A percentile compares a stretch with the other conserved stretches of the same genome.
phyloP scores from a whole-genome alignment of 2,888 invertebrate species.

The Orchesella flavescens region DNA sequence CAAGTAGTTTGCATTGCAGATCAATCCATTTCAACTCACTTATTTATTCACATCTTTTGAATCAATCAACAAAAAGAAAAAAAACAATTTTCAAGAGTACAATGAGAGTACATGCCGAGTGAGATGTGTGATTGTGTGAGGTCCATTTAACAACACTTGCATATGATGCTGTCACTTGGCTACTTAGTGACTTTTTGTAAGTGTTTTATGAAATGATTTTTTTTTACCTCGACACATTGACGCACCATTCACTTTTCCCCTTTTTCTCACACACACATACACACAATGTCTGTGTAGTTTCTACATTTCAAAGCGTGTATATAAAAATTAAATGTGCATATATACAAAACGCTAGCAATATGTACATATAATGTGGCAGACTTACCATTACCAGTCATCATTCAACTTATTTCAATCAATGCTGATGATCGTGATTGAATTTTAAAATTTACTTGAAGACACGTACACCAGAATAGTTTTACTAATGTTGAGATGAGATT shows the following conservation, averaged over 20 bases:
- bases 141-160: slow-evolving; percentile 58
- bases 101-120: slow-evolving; percentile 42
- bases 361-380: background rate
- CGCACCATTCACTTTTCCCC: slow-evolving; percentile 41
- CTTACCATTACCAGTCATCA: slow-evolving; percentile 8
- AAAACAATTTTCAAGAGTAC: slow-evolving; percentile 22
- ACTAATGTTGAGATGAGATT: background rate
- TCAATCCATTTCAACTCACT: slow-evolving; percentile 33
- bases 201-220: slow-evolving; percentile 51
- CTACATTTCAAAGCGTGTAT: no score
- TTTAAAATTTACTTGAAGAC: background rate
- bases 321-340: background rate
- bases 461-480: background rate
- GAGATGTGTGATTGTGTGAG: slow-evolving; percentile 59
- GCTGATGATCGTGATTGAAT: background rate
- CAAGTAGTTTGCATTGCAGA: background rate
- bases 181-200: slow-evolving; percentile 48
- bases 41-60: slow-evolving; percentile 39
- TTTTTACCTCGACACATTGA: slow-evolving; percentile 58
- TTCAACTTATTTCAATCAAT: slow-evolving; percentile 8
- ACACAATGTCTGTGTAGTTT: background rate
- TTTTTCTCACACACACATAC: slow-evolving; percentile 14
- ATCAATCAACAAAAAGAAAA: slow-evolving; percentile 47
- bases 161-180: slow-evolving; percentile 54
- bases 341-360: background rate